A percentile compares a stretch with the other conserved stretches of the same genome.
These are phyloP conservation scores for Poecilia velifera DNA, from an alignment of 2,797 vertebrate species.

Conservation along the genomic window DNA sequence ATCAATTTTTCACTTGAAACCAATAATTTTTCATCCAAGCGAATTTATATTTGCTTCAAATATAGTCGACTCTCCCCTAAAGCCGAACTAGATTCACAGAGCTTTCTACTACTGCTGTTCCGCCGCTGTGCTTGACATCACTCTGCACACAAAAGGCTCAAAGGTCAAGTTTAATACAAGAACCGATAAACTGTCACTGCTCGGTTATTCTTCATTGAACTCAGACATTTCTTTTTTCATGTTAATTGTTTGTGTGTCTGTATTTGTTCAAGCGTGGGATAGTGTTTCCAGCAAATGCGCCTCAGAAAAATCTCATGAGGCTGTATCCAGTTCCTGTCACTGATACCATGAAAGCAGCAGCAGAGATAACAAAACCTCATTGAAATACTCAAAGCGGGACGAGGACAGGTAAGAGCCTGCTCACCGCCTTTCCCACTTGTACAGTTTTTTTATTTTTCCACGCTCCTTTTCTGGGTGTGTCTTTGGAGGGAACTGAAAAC, in stretches of 20 bases:
- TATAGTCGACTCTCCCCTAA: not conserved
- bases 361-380: slow-evolving; percentile 65
- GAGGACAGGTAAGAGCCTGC: slow-evolving; percentile 58
- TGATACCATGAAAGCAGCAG: slow-evolving; percentile 69
- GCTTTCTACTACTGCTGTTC: not conserved
- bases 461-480: slow-evolving; percentile 54
- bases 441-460: slow-evolving; percentile 41
- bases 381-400: slow-evolving; percentile 57
- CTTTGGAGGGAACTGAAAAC: slow-evolving; percentile 59
- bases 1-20: not conserved
- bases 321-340: slow-evolving; percentile 65
- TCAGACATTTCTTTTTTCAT: slow-evolving; percentile 29
- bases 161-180: slow-evolving; percentile 61
- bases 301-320: slow-evolving; percentile 54
- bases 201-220: slow-evolving; percentile 36
- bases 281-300: slow-evolving; percentile 62
- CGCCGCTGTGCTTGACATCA: slow-evolving; percentile 5
- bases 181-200: slow-evolving; percentile 41
- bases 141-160: slow-evolving; percentile 35
- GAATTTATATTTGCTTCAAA: not conserved
- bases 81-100: not conserved
- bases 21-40: not conserved
- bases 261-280: slow-evolving; percentile 43
- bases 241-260: slow-evolving; percentile 33
- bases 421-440: slow-evolving; percentile 52